Conservation (phyloP, 92 coral and sea anemone species). For the Actinernus sp. region DNA sequence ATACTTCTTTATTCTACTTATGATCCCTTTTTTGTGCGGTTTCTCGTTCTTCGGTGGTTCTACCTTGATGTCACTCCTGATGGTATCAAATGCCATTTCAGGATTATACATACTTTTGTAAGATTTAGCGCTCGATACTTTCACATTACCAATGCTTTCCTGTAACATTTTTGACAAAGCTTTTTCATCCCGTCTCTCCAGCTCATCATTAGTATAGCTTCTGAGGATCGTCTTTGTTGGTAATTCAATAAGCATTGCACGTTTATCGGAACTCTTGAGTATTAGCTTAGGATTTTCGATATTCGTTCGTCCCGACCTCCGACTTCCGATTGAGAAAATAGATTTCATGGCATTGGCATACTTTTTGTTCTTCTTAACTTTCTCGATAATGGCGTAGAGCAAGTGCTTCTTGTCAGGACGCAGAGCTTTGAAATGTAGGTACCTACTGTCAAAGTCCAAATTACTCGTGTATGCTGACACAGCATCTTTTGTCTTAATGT, state of each 20-base stretch:
- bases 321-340: slow-evolving; percentile 15
- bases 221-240: slow-evolving; percentile 18
- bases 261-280: neutral
- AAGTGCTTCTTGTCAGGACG: slow-evolving; percentile 27
- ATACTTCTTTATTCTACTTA: neutral
- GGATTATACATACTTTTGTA: neutral
- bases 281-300: neutral
- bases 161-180: slow-evolving; percentile 10
- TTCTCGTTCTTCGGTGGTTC: neutral
- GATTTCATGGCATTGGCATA: slow-evolving; percentile 38
- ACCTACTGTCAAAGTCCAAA: neutral
- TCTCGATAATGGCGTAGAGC: slow-evolving; percentile 37
- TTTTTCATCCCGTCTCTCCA: slow-evolving; percentile 23
- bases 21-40: neutral
- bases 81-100: neutral
- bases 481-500: slow-evolving; percentile 19
- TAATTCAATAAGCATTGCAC: slow-evolving; percentile 1
- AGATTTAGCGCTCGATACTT: neutral
- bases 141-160: slow-evolving; percentile 1
- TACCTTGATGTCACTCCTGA: neutral
- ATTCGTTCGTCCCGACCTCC: slow-evolving; percentile 9
- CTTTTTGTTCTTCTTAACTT: slow-evolving; percentile 27
- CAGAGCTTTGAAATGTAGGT: neutral
- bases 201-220: slow-evolving; percentile 7
- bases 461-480: slow-evolving; percentile 22